Percentiles rank a stretch among this genome's conserved stretches.
These are phyloP conservation scores for Rhynchomys soricoides DNA, from an alignment of 2,113 vertebrate genomes.

Conservation along the genomic window DNA sequence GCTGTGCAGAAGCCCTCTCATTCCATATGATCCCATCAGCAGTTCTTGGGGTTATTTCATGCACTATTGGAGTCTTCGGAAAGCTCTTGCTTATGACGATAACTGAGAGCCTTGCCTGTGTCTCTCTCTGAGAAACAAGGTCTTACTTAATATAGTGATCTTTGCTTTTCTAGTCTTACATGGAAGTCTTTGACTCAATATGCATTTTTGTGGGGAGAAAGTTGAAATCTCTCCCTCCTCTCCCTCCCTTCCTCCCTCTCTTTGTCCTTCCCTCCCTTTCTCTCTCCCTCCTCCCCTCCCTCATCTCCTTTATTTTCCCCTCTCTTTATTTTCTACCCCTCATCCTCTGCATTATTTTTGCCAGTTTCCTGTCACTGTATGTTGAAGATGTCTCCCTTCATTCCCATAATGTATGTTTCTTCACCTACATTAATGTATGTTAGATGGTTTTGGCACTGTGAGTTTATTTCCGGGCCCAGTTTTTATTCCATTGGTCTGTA, in stretches of 20 bases:
- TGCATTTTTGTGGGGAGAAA: not conserved
- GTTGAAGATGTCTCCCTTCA: not conserved
- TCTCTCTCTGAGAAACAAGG: not conserved
- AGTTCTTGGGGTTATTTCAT: not conserved
- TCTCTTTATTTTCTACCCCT: not conserved
- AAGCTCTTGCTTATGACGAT: not conserved
- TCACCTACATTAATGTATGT: not conserved
- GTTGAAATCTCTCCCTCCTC: not conserved
- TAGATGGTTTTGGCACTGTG: not conserved
- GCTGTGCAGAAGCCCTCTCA: not conserved
- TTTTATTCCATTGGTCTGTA: not conserved
- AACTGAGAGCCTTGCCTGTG: not conserved
- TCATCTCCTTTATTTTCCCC: not conserved
- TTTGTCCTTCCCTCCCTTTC: too few relatives aligned
- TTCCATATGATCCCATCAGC: not conserved
- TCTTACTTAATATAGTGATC: not conserved
- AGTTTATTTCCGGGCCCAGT: not conserved
- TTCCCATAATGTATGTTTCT: not conserved
- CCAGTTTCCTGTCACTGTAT: not conserved
- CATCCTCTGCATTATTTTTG: not conserved
- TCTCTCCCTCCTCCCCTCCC: not conserved
- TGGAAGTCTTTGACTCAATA: not conserved
- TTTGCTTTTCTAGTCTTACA: not conserved
- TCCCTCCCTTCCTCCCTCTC: too few relatives aligned
- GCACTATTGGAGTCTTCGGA: not conserved